Conservation (phyloP, 1,140 invertebrate species). For the Drosophila ogumai region DNA sequence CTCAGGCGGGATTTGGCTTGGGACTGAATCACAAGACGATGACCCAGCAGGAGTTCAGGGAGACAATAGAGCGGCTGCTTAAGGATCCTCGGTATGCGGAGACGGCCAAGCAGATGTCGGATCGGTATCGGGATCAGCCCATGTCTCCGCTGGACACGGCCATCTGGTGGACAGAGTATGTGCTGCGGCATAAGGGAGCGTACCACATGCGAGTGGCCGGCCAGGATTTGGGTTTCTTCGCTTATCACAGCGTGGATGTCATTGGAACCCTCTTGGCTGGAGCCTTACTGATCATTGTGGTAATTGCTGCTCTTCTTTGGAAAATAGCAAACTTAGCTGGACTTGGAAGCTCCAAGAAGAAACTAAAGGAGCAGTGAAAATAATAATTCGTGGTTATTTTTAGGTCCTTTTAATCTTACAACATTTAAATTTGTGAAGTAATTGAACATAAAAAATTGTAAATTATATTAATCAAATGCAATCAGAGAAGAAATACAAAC, state of each 20-base stretch:
- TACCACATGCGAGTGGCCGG: conserved; percentile 65
- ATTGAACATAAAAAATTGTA: neutral
- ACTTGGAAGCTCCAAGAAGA: neutral
- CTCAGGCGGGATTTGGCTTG: conserved; percentile 85
- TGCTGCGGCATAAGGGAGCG: conserved; percentile 86
- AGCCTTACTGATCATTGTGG: neutral
- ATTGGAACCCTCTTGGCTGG: conserved; percentile 39
- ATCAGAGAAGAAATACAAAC: neutral
- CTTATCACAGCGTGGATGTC: conserved; percentile 86
- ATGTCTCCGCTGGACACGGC: conserved; percentile 88
- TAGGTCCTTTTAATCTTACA: neutral
- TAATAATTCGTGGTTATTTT: neutral
- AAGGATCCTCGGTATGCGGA: conserved; percentile 75
- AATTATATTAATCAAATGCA: neutral
- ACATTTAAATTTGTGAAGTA: neutral
- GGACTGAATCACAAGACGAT: conserved; percentile 81
- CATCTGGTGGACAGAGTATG: conserved; percentile 90
- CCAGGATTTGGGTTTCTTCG: conserved; percentile 73
- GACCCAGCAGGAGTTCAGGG: conserved; percentile 69
- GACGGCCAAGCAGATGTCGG: conserved; percentile 86
- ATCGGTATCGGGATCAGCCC: conserved; percentile 87
- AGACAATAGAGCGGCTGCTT: conserved; percentile 77
- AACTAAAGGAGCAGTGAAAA: neutral
- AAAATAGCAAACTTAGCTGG: conserved; percentile 7
- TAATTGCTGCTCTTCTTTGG: neutral